Evolutionary conservation across 2,797 vertebrate genomes (phyloP).

Genomic region (Malurus leucopterus): DNA sequence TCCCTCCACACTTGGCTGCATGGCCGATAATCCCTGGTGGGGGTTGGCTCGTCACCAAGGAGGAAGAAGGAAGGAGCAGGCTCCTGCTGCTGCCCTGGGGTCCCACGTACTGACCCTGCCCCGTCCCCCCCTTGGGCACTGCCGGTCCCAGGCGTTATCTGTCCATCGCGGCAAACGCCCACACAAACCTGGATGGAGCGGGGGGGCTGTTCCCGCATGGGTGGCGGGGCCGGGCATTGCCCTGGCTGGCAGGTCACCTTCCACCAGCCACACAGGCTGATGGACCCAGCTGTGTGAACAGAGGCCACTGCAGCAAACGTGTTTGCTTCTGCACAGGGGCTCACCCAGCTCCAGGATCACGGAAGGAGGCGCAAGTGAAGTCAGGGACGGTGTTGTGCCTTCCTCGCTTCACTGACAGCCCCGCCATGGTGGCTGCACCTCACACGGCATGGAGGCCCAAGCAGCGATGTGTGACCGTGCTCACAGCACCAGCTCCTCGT

Average conservation of each 20-base stretch:
- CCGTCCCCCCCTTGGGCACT: background rate
- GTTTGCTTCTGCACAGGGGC: background rate
- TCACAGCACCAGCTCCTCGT: rapidly evolving
- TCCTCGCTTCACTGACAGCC: background rate
- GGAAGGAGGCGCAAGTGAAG: background rate
- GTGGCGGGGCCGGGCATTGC: rapidly evolving
- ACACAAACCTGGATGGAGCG: background rate
- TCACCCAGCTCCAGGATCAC: background rate
- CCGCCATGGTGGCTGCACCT: background rate
- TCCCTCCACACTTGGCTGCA: background rate
- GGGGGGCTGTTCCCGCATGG: rapidly evolving
- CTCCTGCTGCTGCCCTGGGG: background rate
- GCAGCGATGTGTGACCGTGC: rapidly evolving
- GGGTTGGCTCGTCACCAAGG: background rate
- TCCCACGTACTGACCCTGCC: background rate
- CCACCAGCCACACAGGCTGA: background rate
- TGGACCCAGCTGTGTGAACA: rapidly evolving
- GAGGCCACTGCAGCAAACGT: background rate
- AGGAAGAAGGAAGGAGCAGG: slow-evolving; percentile 53
- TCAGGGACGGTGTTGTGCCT: rapidly evolving
- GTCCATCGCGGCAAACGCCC: background rate
- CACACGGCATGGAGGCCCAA: background rate
- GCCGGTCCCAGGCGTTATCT: slow-evolving; percentile 4
- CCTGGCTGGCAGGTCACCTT: slow-evolving; percentile 3
- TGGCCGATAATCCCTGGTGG: background rate